Conservation (phyloP, 2,113 vertebrate species). For the Telmatochromis brachygnathus region DNA sequence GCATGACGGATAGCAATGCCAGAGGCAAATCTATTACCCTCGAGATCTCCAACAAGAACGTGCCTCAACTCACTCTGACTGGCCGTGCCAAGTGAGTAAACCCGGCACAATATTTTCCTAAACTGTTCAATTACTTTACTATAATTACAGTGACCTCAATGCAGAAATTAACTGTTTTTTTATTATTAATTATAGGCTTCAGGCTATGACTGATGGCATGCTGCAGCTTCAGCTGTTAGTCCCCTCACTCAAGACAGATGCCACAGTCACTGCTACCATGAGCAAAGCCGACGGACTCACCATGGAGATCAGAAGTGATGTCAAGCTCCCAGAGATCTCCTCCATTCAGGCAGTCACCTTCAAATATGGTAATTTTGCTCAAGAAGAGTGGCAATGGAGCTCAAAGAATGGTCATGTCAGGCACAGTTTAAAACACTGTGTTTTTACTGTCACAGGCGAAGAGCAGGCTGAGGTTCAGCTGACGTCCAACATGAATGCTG, state of each 20-base stretch:
- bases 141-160: not conserved
- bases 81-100: constrained; percentile 77
- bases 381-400: not conserved
- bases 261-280: constrained; percentile 66
- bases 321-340: constrained; percentile 68
- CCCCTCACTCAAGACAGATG: constrained; percentile 74
- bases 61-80: constrained; percentile 75
- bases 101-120: not conserved
- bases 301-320: constrained; percentile 75
- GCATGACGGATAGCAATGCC: constrained; percentile 65
- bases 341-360: constrained; percentile 72
- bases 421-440: not conserved
- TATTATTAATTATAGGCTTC: constrained; percentile 57
- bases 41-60: constrained; percentile 79
- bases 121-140: not conserved
- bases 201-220: constrained; percentile 61
- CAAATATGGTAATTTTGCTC: constrained; percentile 71
- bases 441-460: constrained; percentile 66
- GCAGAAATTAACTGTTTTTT: not conserved
- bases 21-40: constrained; percentile 65
- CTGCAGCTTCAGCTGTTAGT: constrained; percentile 73
- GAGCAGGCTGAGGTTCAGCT: constrained; percentile 79
- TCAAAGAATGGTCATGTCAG: not conserved
- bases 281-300: constrained; percentile 52
- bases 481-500: constrained; percentile 71